Conservation (phyloP, 2,888 invertebrate species). For the Aphrophora alni region DNA sequence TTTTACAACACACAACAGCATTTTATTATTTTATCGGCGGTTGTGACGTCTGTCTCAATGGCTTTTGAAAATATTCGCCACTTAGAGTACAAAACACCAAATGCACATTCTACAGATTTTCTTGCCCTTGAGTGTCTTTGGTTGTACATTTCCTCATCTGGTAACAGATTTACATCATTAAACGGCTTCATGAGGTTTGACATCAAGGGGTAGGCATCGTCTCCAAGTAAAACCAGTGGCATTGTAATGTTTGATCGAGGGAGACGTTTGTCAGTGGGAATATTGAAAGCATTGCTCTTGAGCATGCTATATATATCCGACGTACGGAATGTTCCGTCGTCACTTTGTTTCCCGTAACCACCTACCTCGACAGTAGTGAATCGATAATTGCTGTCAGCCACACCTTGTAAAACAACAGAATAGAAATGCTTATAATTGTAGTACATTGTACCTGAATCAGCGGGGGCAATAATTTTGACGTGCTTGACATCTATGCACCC, state of each 20-base stretch:
- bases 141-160: slow-evolving; percentile 31
- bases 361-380: slow-evolving; percentile 43
- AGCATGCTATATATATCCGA: not conserved
- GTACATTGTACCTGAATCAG: slow-evolving; percentile 1
- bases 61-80: slow-evolving; percentile 35
- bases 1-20: too few species aligned
- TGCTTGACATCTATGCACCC: slow-evolving; percentile 37
- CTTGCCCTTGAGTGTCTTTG: slow-evolving; percentile 27
- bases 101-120: slow-evolving; percentile 35
- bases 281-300: slow-evolving; percentile 32
- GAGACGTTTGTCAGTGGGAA: slow-evolving; percentile 42
- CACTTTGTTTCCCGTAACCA: slow-evolving; percentile 51
- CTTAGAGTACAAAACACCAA: slow-evolving; percentile 37
- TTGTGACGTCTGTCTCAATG: too few species aligned
- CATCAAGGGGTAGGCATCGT: slow-evolving; percentile 40
- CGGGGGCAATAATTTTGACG: not conserved
- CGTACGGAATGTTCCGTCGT: slow-evolving; percentile 45
- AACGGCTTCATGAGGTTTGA: slow-evolving; percentile 32
- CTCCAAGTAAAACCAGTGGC: slow-evolving; percentile 38
- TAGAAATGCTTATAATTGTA: slow-evolving; percentile 18
- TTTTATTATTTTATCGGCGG: too few species aligned
- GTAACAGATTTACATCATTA: slow-evolving; percentile 13
- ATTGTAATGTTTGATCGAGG: slow-evolving; percentile 42
- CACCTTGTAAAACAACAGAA: slow-evolving; percentile 21
- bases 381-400: slow-evolving; percentile 26